A percentile compares a stretch with the other conserved stretches of the same genome.
These are phyloP conservation scores for Gracilinanus agilis DNA, from an alignment of 2,113 vertebrate species.

Conservation along the genomic window DNA sequence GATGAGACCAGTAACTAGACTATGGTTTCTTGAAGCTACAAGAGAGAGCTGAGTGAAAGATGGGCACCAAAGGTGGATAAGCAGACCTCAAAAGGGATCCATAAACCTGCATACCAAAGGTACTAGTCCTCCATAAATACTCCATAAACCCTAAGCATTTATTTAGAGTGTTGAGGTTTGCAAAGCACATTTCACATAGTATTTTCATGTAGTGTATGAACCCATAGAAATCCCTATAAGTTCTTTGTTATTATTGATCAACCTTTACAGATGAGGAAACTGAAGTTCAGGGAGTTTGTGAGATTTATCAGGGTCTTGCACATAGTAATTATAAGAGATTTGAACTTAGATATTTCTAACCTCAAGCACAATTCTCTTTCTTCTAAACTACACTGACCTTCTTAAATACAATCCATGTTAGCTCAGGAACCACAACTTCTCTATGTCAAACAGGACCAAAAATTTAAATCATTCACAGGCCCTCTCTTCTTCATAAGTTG, in stretches of 20 bases:
- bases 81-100: no score
- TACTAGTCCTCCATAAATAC: no score
- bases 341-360: neutral
- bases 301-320: neutral
- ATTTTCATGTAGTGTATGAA: neutral
- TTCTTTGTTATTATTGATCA: neutral
- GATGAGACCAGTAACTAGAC: no score
- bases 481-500: neutral
- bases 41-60: no score
- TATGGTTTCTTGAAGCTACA: no score
- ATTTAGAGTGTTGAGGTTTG: neutral
- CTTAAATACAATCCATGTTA: neutral
- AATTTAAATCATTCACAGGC: neutral
- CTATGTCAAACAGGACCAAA: neutral
- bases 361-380: no score
- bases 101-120: no score
- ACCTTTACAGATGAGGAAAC: neutral
- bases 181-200: neutral
- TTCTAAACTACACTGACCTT: neutral
- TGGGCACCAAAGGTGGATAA: no score
- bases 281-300: neutral
- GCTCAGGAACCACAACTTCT: neutral
- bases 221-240: neutral
- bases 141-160: neutral
- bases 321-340: neutral